A percentile compares a stretch with the other conserved stretches of the same genome.
Conservation (phyloP, 1,140 invertebrate species). For the Cydia pomonella region DNA sequence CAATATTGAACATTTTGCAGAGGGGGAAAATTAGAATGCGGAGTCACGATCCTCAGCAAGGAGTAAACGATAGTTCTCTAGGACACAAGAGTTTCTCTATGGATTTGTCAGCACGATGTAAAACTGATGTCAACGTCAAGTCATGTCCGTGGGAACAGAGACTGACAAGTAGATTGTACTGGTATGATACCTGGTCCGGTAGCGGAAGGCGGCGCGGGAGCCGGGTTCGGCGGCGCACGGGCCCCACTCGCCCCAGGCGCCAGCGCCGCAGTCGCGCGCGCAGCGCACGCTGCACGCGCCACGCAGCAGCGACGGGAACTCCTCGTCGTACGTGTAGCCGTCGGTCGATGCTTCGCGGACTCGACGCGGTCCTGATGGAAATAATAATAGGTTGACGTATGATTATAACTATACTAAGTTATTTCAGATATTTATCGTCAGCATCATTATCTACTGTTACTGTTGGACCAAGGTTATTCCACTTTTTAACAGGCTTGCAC, state of each 20-base stretch:
- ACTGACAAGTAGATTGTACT: too few species aligned
- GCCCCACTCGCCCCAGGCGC: constrained; percentile 83
- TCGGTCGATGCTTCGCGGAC: constrained; percentile 70
- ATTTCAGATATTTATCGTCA: neutral
- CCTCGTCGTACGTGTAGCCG: constrained; percentile 66
- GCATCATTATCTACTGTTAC: neutral
- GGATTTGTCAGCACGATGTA: too few species aligned
- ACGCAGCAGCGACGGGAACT: constrained; percentile 76
- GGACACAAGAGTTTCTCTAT: too few species aligned
- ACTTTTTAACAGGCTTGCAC: too few species aligned
- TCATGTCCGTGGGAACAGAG: too few species aligned
- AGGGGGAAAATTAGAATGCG: too few species aligned
- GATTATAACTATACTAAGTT: too few species aligned
- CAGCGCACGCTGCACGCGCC: constrained; percentile 84
- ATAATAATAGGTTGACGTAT: neutral
- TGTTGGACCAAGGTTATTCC: too few species aligned
- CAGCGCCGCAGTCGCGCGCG: constrained; percentile 83
- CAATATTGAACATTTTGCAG: neutral
- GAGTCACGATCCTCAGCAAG: too few species aligned
- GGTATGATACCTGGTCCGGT: constrained; percentile 59
- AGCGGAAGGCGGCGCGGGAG: constrained; percentile 66
- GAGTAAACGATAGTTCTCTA: too few species aligned
- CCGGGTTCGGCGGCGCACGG: constrained; percentile 79
- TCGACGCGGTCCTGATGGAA: constrained; percentile 54
- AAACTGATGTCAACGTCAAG: too few species aligned